Base-by-base conservation (phyloP, 2,888 invertebrate genomes). In the Caenorhabditis becei region DNA sequence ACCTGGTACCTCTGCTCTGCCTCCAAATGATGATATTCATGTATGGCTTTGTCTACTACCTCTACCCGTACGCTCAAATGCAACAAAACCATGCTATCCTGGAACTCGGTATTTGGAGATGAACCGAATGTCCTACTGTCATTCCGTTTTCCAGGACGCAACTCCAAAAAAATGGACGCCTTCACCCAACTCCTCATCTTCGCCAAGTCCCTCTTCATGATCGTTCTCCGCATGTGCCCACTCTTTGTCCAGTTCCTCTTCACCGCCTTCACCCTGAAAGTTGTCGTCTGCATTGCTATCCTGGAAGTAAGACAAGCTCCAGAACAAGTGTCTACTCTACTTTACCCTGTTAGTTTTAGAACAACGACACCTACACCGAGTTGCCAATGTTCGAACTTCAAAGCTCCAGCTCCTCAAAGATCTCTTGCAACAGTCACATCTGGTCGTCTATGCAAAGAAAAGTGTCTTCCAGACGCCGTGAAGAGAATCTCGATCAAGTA, bases 391-490 rank as follows among this genome's bases (percentile, higher is more conserved):
- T 47, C 18, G 18, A 47, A 18, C 41, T 62, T 26, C 71, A 24
- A 11, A 16, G 47, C 4, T 4, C 47, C 18, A 47, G 18, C 47
- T 47, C 8, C 11, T 24, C 24, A 35, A 24, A 24, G 20, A 26
- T 20, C 47, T 11, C 72, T 1, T 14, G 35, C 62, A 58, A 74
- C 51, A 59, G 51, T 23, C 74, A 58, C 23, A 41, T 65, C 23
- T 74, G 74, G 74, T 74, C 74, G 8, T 65, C 65, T n/a, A 74
- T 74, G 5, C 65, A 65, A 16, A 65, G 74, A 11, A 74, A 74
- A 24, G 65, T 74, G 18, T 47, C 41, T 4, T 28, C 51, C 8
- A 54, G 74, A 14, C 58, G 59, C 18, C 16, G 23, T 2, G 26
- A 49, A 5, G 58, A 74, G 24, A 37, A 20, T 7, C n/a, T 41